Base-by-base conservation (phyloP, 2,888 invertebrate genomes). In the Cerceris ruficornis region DNA sequence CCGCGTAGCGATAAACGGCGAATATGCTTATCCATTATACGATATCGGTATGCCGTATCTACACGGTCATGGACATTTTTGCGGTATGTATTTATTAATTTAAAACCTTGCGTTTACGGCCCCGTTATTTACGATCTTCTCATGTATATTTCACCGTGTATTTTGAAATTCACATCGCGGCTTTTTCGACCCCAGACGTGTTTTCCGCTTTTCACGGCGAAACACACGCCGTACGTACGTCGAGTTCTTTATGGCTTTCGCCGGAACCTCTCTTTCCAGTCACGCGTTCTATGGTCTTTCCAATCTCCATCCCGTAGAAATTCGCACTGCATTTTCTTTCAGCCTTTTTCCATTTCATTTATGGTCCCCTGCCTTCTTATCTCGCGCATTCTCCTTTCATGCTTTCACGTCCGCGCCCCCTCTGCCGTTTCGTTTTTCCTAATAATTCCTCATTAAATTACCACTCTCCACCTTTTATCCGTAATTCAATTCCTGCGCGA, bases 161-260 rank as follows among this genome's bases (percentile, higher is more conserved):
- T 41, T 55, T 55, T 28, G 61, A 75, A 80, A 83, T 80, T 77
- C 69, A 59, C 82, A 17, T 61, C 62, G 50, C 54, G 52, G 64
- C 28, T 66, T 59, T 67, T 41, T 49, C 59, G 17, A 49, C 28
- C 39, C 17, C 61, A 65, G 72, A 60, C 59, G 68, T 65, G 64
- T 71, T 77, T 75, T 73, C 49, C 50, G 65, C 46, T 43, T 65
- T 58, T 50, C 46, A 62, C 17, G 43, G 17, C 41, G 50, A 64
- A 79, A 67, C 68, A 59, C 69, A 67, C 61, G 64, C 61, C 52
- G 69, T 75, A 68, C 68, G 71, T 57, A 73, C 60, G 49, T 59
- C 64, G 61, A 65, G 64, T 70, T 80, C 77, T 85, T 84, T 84
- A 84, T 55, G 69, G 69, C 76, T 80, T 77, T 77, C 80, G 73